Evolutionary conservation across 2,113 vertebrate species (phyloP).

Genomic region (Saccopteryx bilineata): DNA sequence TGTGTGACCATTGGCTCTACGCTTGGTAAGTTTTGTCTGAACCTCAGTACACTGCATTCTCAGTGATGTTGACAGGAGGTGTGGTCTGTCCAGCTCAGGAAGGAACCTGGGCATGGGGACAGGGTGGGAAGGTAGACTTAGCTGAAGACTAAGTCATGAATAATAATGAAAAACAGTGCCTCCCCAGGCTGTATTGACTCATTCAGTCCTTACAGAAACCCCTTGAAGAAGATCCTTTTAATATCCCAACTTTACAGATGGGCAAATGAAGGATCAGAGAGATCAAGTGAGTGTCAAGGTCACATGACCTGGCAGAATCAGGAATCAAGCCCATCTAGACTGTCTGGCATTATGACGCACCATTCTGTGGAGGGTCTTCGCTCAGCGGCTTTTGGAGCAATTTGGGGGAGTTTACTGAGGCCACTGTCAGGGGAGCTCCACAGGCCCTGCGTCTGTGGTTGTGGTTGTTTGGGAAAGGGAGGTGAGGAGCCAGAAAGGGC

Average conservation of each 20-base stretch:
- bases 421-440: neutral
- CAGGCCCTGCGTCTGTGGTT: neutral
- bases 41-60: neutral
- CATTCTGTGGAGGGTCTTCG: neutral
- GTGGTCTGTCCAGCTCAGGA: neutral
- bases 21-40: conserved; percentile 37
- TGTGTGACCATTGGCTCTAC: conserved; percentile 67
- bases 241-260: neutral
- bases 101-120: neutral
- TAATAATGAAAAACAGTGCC: neutral
- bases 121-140: neutral
- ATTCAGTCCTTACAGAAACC: neutral
- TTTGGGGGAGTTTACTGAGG: neutral
- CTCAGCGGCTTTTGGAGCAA: neutral
- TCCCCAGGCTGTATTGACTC: neutral
- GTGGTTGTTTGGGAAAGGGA: neutral
- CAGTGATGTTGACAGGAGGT: neutral
- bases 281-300: neutral
- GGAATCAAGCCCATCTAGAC: neutral
- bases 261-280: neutral
- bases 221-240: neutral
- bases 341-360: neutral
- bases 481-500: neutral
- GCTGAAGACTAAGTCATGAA: neutral
- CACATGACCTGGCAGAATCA: neutral